phyloP scores from a whole-genome alignment of 1,140 invertebrate genomes.

The Dendroctonus ponderosae region DNA sequence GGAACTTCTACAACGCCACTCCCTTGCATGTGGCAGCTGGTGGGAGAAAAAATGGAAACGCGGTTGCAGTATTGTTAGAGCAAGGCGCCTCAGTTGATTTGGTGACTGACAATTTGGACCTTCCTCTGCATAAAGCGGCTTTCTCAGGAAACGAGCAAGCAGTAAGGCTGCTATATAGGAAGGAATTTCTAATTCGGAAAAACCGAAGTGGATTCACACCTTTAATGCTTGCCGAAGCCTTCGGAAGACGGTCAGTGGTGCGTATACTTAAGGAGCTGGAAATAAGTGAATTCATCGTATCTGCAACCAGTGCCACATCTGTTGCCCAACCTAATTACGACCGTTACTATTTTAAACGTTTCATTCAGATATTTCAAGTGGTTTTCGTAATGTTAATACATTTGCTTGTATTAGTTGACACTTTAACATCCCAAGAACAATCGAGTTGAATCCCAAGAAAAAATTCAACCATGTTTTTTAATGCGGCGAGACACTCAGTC shows the following conservation, averaged over 20 bases:
- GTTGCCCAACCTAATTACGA: neutral
- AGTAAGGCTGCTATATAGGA: slow-evolving; percentile 26
- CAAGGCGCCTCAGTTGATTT: slow-evolving; percentile 14
- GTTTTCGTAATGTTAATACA: too few relatives aligned
- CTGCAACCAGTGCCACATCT: neutral
- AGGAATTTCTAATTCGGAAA: slow-evolving; percentile 10
- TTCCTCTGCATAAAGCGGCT: slow-evolving; percentile 35
- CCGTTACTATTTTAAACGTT: too few relatives aligned
- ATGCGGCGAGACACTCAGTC: too few relatives aligned
- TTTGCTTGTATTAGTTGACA: too few relatives aligned
- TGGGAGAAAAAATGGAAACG: slow-evolving; percentile 10
- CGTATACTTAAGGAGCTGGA: slow-evolving; percentile 20
- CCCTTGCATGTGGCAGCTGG: slow-evolving; percentile 36
- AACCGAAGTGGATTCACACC: slow-evolving; percentile 34
- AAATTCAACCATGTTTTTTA: too few relatives aligned
- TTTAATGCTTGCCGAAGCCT: slow-evolving; percentile 26
- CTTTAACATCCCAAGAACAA: too few relatives aligned
- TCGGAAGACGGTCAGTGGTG: slow-evolving; percentile 15
- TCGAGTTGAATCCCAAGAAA: too few relatives aligned
- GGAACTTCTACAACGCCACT: slow-evolving; percentile 36
- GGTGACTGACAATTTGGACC: slow-evolving; percentile 34
- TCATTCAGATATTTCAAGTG: too few relatives aligned
- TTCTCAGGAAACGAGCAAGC: slow-evolving; percentile 30
- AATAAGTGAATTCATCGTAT: neutral
- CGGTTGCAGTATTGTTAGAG: slow-evolving; percentile 31